phyloP scores from a whole-genome alignment of 2,888 invertebrate species.

The Cantharis flavilabris region DNA sequence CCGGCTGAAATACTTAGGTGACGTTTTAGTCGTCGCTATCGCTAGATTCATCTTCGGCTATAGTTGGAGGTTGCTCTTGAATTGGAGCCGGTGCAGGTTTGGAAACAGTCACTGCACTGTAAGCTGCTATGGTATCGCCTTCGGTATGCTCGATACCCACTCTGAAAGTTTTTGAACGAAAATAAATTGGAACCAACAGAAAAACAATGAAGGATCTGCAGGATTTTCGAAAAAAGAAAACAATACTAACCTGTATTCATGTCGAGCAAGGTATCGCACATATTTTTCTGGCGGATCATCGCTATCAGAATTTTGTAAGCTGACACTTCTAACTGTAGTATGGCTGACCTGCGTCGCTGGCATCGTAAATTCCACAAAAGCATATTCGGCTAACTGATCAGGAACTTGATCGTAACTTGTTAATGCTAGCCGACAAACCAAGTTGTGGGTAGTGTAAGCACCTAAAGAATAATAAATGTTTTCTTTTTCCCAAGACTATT shows the following conservation, averaged over 20 bases:
- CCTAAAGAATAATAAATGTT: constrained; percentile 61
- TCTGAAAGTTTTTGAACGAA: constrained; percentile 52
- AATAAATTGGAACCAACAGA: no score
- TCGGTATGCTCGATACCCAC: constrained; percentile 90
- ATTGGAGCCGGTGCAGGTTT: constrained; percentile 50
- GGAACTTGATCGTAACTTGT: constrained; percentile 98
- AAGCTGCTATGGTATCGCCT: constrained; percentile 71
- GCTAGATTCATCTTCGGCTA: constrained; percentile 53
- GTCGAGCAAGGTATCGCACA: constrained; percentile 93
- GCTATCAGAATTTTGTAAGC: constrained; percentile 82
- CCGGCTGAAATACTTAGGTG: background rate
- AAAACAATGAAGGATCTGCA: no score
- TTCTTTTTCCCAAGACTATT: background rate
- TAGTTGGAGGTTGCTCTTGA: constrained; percentile 47
- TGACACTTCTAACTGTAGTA: constrained; percentile 93
- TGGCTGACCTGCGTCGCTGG: constrained; percentile 95
- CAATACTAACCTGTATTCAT: constrained; percentile 81
- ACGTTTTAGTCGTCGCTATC: constrained; percentile 56
- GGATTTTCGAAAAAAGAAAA: background rate
- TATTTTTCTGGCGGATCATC: constrained; percentile 97
- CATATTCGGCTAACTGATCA: constrained; percentile 85
- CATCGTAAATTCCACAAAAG: constrained; percentile 97
- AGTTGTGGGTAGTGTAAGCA: constrained; percentile 96
- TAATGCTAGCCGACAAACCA: constrained; percentile 92
- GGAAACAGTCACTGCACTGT: constrained; percentile 64